Evolutionary conservation across 2,113 vertebrate species (phyloP), one percentile per base, ranked within the genome.

Genomic region (Monopterus albus): DNA sequence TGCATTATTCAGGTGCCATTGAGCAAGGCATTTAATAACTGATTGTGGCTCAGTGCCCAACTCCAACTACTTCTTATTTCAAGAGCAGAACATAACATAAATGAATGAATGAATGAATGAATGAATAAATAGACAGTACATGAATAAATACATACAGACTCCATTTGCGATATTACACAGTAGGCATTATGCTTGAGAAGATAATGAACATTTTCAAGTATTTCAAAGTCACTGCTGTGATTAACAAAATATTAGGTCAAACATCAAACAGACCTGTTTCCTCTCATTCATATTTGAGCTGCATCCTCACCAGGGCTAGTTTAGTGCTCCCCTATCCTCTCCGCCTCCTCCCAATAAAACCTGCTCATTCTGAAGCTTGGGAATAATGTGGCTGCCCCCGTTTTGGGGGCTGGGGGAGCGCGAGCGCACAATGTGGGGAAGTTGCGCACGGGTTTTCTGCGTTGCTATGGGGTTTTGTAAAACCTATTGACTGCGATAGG

Each of bases 391-490:
- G 75, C 88, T 88, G 87, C 90, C 87, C 85, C 61, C 67, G 65
- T 78, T 73, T 43, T 42, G 29, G 29, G 42, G 52, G 65, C 73
- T 52, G 68, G 31, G 72, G 68, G 74, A 23, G 75, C 33, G 77
- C 60, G 82, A 89, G 87, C 85, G 92, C 90, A 92, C 89, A 70
- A 77, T 88, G 82, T 58, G 70, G 84, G 78, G 84, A 92, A 93
- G 89, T 93, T 91, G 88, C 85, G 86, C 76, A 70, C 79, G 60
- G 84, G 72, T 87, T 86, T 88, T 64, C 76, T 15, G 69, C 83
- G 93, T 93, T 93, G 92, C 91, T 91, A 93, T 92, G 92, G 92
- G 69, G 70, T 88, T 89, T 87, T 71, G 58, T 73, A 65, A 84
- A 90, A 88, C 86, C 91, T 80, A 91, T 92, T 91, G 91, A 92